Conservation (phyloP, 2,113 vertebrate species). For the Aegypius monachus region DNA sequence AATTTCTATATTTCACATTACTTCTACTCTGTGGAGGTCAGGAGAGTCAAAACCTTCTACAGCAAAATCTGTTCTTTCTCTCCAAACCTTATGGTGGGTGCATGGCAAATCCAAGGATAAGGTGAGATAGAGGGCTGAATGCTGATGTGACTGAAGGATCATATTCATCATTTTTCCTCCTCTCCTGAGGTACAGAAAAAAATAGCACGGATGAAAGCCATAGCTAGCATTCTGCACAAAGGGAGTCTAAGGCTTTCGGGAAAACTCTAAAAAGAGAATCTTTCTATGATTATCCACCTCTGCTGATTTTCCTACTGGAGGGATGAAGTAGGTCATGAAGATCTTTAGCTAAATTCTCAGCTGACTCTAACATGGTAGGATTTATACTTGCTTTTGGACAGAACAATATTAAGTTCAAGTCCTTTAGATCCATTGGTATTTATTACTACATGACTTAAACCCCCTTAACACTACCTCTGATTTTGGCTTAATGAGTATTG, state of each 20-base stretch:
- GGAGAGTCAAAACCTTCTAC: background rate
- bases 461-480: background rate
- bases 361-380: background rate
- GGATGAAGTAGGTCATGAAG: constrained; percentile 17
- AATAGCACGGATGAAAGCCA: background rate
- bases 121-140: background rate
- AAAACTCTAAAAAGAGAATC: background rate
- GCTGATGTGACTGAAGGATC: background rate
- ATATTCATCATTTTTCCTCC: background rate
- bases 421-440: background rate
- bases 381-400: background rate
- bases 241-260: background rate
- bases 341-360: background rate
- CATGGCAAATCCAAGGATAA: background rate
- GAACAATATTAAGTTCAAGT: background rate
- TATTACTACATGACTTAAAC: background rate
- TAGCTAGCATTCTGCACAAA: background rate
- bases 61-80: background rate
- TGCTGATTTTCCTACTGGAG: background rate
- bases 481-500: background rate
- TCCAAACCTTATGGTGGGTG: background rate
- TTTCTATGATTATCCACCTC: background rate
- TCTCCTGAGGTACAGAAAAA: background rate
- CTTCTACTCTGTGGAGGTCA: background rate
- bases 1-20: background rate